Evolutionary conservation across 2,888 invertebrate genomes (phyloP).

Genomic region (Drosophila picticornis): DNA sequence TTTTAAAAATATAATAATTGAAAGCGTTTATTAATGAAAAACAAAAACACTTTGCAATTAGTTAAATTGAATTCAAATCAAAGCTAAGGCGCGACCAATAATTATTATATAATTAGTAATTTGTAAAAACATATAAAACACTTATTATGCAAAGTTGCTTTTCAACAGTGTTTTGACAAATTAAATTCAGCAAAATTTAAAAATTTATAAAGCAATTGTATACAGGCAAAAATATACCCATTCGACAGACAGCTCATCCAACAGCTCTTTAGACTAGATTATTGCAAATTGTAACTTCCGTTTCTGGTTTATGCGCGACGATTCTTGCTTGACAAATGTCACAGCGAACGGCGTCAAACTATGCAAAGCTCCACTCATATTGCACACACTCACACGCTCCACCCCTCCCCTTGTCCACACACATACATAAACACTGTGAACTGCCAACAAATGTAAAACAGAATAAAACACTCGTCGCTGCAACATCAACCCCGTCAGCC

Average conservation of each 20-base stretch:
- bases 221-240: background rate
- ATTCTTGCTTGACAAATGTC: conserved; percentile 69
- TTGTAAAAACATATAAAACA: background rate
- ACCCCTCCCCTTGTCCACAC: background rate
- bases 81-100: background rate
- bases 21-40: background rate
- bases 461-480: conserved; percentile 67
- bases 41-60: background rate
- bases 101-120: background rate
- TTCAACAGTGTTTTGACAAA: background rate
- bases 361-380: conserved; percentile 23
- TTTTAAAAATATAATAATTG: background rate
- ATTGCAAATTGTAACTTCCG: conserved; percentile 31
- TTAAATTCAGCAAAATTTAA: background rate
- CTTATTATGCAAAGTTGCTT: background rate
- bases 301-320: conserved; percentile 36
- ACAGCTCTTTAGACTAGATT: background rate
- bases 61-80: background rate
- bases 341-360: conserved; percentile 51
- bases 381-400: background rate
- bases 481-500: conserved; percentile 13
- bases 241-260: conserved; percentile 2
- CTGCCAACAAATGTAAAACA: conserved; percentile 64
- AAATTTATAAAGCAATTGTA: background rate
- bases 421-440: conserved; percentile 21